phyloP scores from a whole-genome alignment of 2,888 invertebrate species.

The Orthonevra nobilis region DNA sequence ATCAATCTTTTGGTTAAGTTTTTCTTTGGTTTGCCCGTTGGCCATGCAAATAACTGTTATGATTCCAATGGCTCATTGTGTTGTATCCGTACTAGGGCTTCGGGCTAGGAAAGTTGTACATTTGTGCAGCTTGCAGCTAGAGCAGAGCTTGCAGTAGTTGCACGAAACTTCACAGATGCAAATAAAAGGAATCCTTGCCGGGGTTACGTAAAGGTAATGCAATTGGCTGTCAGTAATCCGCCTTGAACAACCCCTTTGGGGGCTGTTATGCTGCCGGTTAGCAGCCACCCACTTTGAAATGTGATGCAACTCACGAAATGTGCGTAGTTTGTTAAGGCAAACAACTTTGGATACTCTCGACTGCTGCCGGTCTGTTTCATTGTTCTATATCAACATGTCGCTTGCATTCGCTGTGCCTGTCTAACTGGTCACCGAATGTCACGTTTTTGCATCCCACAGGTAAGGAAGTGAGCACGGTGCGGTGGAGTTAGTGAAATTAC shows the following conservation, averaged over 20 bases:
- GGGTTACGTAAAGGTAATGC: slow-evolving; percentile 61
- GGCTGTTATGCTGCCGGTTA: not conserved
- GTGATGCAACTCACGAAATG: slow-evolving; percentile 68
- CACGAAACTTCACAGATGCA: too few species aligned
- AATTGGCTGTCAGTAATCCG: slow-evolving; percentile 12
- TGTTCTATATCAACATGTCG: slow-evolving; percentile 54
- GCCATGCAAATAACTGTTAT: slow-evolving; percentile 57
- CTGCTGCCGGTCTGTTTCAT: slow-evolving; percentile 21
- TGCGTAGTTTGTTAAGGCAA: slow-evolving; percentile 61
- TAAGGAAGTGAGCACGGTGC: not conserved
- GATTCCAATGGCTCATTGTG: slow-evolving; percentile 42
- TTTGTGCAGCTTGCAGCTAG: not conserved
- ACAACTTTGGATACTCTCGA: slow-evolving; percentile 16
- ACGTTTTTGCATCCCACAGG: slow-evolving; percentile 54
- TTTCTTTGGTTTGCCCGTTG: slow-evolving; percentile 14
- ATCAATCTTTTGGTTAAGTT: slow-evolving; percentile 65
- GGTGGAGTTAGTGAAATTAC: slow-evolving; percentile 51
- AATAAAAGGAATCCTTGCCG: slow-evolving; percentile 34
- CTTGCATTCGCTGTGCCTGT: slow-evolving; percentile 40
- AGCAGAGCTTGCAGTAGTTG: too few species aligned
- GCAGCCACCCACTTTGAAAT: not conserved
- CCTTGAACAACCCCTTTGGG: not conserved
- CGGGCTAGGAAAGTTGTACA: slow-evolving; percentile 46
- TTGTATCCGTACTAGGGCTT: slow-evolving; percentile 6
- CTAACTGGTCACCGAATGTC: slow-evolving; percentile 62